Evolutionary conservation across 64 coral and sea anemone species (phyloP).

Genomic region (Dendronephthya gigantea): DNA sequence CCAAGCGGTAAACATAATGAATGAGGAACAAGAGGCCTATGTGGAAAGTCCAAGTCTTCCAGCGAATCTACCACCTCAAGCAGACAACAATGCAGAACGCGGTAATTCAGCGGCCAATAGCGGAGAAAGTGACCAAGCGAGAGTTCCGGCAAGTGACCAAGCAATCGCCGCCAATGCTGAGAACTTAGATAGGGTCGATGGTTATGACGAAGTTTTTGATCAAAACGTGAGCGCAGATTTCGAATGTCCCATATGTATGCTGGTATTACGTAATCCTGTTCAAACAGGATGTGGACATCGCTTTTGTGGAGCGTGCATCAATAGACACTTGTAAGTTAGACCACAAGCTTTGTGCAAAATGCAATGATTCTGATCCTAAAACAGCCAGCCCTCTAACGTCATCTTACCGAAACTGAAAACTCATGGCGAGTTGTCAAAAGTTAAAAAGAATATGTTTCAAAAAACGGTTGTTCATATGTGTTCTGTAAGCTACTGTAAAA

Average conservation of each 20-base stretch:
- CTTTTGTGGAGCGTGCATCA: not conserved
- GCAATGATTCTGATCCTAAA: no score
- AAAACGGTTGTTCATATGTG: no score
- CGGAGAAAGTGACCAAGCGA: no score
- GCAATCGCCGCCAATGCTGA: not conserved
- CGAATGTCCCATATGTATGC: not conserved
- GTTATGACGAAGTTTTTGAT: not conserved
- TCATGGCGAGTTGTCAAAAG: no score
- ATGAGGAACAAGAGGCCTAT: not conserved
- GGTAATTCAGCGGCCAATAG: no score
- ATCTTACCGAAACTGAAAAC: no score
- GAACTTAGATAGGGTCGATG: not conserved
- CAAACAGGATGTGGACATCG: not conserved
- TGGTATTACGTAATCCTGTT: not conserved
- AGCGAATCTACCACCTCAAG: not conserved
- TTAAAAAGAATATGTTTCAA: no score
- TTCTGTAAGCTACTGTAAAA: no score
- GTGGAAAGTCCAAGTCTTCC: not conserved
- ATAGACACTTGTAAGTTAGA: not conserved
- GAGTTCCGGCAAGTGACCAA: not conserved
- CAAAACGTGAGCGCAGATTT: not conserved
- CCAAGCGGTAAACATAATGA: not conserved
- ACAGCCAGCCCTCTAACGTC: no score
- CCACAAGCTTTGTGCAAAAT: no score
- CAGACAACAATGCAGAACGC: no score